Percentiles rank a stretch among this genome's conserved stretches.
Evolutionary conservation across 2,888 invertebrate genomes (phyloP).

Genomic region (Myopa testacea): DNA sequence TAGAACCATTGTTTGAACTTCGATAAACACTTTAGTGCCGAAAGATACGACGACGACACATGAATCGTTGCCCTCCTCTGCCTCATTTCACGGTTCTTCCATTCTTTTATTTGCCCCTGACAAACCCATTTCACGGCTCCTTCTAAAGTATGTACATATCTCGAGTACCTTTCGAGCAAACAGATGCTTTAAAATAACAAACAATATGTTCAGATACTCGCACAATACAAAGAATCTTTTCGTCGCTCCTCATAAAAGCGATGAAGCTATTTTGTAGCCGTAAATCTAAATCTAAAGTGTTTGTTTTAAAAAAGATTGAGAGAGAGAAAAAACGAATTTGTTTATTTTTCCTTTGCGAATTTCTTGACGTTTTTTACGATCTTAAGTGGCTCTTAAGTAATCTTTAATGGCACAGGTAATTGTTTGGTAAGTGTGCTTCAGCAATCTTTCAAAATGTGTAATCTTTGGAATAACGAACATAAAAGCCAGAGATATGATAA

Average conservation of each 20-base stretch:
- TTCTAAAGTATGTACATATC: slow-evolving; percentile 3
- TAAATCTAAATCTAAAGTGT: not conserved
- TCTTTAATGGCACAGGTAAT: not conserved
- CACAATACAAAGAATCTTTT: not conserved
- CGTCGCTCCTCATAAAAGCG: not conserved
- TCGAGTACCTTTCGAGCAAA: slow-evolving; percentile 19
- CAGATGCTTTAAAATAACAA: slow-evolving; percentile 23
- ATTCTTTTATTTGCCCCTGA: not conserved
- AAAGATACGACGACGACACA: slow-evolving; percentile 16
- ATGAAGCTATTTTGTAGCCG: slow-evolving; percentile 3
- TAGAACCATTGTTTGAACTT: not conserved
- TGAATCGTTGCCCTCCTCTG: not conserved
- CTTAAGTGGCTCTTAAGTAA: not conserved
- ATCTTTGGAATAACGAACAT: too few species aligned
- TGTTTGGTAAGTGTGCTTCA: not conserved
- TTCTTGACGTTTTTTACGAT: not conserved
- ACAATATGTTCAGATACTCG: slow-evolving; percentile 12
- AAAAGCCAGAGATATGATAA: too few species aligned
- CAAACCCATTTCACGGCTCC: slow-evolving; percentile 23
- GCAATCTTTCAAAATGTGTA: not conserved
- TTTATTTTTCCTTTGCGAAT: not conserved
- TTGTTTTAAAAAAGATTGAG: not conserved
- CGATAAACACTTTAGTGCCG: slow-evolving; percentile 25
- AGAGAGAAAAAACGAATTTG: not conserved
- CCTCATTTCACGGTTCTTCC: not conserved